phyloP scores from a whole-genome alignment of 1,140 invertebrate species.

The Melipona quadrifasciata region DNA sequence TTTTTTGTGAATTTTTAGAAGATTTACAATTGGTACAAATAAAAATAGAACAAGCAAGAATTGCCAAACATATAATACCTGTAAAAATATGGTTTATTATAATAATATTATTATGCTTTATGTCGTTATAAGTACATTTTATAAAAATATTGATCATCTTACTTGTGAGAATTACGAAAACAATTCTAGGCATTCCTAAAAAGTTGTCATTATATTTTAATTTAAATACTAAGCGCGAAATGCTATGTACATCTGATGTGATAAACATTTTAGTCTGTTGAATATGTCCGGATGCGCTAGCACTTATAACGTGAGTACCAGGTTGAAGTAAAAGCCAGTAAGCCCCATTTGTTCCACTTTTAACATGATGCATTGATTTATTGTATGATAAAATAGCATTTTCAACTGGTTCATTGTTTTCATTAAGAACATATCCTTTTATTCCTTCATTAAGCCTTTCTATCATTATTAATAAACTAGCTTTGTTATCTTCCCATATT shows the following conservation, averaged over 20 bases:
- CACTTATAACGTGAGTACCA: conserved; percentile 83
- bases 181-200: conserved; percentile 87
- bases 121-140: conserved; percentile 67
- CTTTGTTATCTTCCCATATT: conserved; percentile 74
- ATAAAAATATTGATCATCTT: conserved; percentile 27
- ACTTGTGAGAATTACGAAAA: conserved; percentile 87
- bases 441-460: conserved; percentile 71
- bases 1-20: conserved; percentile 74
- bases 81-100: conserved; percentile 54
- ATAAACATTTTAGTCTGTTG: conserved; percentile 82
- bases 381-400: conserved; percentile 83
- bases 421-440: conserved; percentile 83
- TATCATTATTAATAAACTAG: conserved; percentile 72
- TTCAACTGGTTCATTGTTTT: conserved; percentile 83
- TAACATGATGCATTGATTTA: conserved; percentile 75
- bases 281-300: conserved; percentile 83
- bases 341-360: conserved; percentile 82
- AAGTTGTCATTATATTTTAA: conserved; percentile 86
- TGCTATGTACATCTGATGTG: conserved; percentile 76
- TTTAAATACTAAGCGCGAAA: conserved; percentile 84
- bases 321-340: conserved; percentile 83
- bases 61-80: conserved; percentile 73
- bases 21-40: conserved; percentile 75
- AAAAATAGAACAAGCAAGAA: conserved; percentile 69
- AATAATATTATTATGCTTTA: conserved; percentile 77